Conservation (phyloP, 2,888 invertebrate genomes). For the Drosophila longiperda region DNA sequence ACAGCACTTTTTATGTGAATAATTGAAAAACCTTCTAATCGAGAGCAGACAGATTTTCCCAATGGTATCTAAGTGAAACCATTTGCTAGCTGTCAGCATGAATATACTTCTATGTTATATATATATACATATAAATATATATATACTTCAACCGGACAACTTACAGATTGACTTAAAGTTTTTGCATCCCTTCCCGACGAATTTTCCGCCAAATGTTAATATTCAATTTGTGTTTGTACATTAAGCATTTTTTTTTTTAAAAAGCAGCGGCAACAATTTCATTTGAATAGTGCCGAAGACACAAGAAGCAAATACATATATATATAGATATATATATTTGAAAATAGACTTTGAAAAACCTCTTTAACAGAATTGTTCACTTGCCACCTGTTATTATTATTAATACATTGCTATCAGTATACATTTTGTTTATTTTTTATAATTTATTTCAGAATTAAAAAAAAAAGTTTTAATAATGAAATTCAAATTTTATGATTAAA, state of each 20-base stretch:
- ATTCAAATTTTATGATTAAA: not conserved
- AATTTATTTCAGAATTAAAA: not conserved
- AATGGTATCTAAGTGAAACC: slow-evolving; percentile 12
- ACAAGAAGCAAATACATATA: not conserved
- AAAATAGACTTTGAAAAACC: too few relatives aligned
- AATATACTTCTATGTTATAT: not conserved
- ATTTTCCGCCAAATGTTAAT: slow-evolving; percentile 32
- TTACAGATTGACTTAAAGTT: slow-evolving; percentile 26
- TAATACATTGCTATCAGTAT: too few relatives aligned
- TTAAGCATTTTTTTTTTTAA: slow-evolving; percentile 25
- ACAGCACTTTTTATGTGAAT: not conserved
- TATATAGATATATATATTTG: too few relatives aligned
- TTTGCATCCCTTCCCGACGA: slow-evolving; percentile 26
- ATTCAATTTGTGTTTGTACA: slow-evolving; percentile 33
- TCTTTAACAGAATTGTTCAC: not conserved
- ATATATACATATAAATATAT: not conserved
- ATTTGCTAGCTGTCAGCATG: slow-evolving; percentile 37
- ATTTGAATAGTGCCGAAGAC: not conserved
- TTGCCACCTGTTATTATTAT: not conserved
- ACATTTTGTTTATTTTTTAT: too few relatives aligned
- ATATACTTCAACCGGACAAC: slow-evolving; percentile 16
- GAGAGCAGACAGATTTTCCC: not conserved
- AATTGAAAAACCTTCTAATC: not conserved
- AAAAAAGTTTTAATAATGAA: not conserved
- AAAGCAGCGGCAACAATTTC: slow-evolving; percentile 10